Evolutionary conservation across 2,888 invertebrate genomes (phyloP).

Genomic region (Myathropa florea): DNA sequence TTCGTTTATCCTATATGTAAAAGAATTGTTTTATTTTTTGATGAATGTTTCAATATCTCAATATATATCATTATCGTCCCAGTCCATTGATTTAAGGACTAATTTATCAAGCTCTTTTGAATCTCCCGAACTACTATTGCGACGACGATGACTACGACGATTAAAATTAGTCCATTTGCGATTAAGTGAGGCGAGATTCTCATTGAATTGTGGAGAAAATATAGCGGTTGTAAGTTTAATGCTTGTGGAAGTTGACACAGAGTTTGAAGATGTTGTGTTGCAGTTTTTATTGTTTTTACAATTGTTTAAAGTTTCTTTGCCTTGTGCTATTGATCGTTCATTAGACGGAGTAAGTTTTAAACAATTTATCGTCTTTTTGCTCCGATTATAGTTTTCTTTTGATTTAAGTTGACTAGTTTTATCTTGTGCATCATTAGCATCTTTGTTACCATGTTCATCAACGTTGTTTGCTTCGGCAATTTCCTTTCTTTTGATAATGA

Average conservation of each 20-base stretch:
- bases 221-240: conserved; percentile 78
- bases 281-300: conserved; percentile 73
- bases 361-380: conserved; percentile 36
- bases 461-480: conserved; percentile 21
- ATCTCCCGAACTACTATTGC: conserved; percentile 79
- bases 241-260: conserved; percentile 75
- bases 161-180: conserved; percentile 79
- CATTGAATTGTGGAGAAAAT: conserved; percentile 78
- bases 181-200: conserved; percentile 77
- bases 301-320: conserved; percentile 75
- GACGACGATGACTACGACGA: conserved; percentile 76
- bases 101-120: conserved; percentile 80
- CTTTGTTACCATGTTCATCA: conserved; percentile 54
- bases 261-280: conserved; percentile 55
- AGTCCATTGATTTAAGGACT: conserved; percentile 80
- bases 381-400: conserved; percentile 18
- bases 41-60: conserved; percentile 68
- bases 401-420: conserved; percentile 30
- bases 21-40: conserved; percentile 14
- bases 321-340: conserved; percentile 77
- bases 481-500: conserved; percentile 33
- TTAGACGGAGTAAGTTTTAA: conserved; percentile 70
- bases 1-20: background rate
- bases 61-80: conserved; percentile 81
- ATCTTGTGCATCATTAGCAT: conserved; percentile 63